Evolutionary conservation across 30 jellyfish, hydroid and myxozoan species (phyloP), one percentile per base, ranked within the genome.

Genomic region (Pelagia noctiluca): DNA sequence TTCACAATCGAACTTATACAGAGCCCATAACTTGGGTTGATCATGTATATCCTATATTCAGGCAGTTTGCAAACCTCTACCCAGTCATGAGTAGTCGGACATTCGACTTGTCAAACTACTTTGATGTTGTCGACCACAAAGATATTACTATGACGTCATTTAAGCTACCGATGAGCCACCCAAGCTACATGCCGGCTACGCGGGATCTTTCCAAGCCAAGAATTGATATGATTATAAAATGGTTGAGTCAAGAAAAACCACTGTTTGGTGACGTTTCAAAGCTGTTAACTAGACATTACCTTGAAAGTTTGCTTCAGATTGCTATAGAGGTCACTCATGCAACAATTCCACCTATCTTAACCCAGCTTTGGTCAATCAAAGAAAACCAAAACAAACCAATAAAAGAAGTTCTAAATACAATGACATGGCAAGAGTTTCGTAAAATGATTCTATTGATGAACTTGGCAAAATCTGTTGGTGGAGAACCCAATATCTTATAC

Each of bases 261-360:
- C 25, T 26, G 22, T 63, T 35, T 65, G 90, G 90, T 1, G 82
- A 79, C 47, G 63, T 42, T 16, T 34, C 63, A n/a, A 66, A 46
- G 22, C 46, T 79, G 25, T 34, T 79, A 10, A 79, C 90, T 1
- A 79, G 64, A 70, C 90, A 79, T 46, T 79, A 79, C 32, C 29
- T 79, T 49, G 2, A 57, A 32, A 50, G 49, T 3, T 35, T 79
- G 21, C 63, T 79, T 2, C 90, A 79, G 19, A 79, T 54, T 18
- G 90, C 82, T 1, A 38, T 79, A 46, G 90, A 79, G 47, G 71
- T 63, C 3, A 64, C 90, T 8, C 90, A 79, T 28, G 83, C 81
- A 12, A n/a, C 35, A 36, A n/a, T 79, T 0, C 90, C 90, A 25
- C 65, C 74, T 10, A 18, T 62, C 19, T 28, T 63, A 29, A 79